A percentile compares a stretch with the other conserved stretches of the same genome.
Conservation (phyloP, 2,888 invertebrate genomes). For the Drosophila putrida region DNA sequence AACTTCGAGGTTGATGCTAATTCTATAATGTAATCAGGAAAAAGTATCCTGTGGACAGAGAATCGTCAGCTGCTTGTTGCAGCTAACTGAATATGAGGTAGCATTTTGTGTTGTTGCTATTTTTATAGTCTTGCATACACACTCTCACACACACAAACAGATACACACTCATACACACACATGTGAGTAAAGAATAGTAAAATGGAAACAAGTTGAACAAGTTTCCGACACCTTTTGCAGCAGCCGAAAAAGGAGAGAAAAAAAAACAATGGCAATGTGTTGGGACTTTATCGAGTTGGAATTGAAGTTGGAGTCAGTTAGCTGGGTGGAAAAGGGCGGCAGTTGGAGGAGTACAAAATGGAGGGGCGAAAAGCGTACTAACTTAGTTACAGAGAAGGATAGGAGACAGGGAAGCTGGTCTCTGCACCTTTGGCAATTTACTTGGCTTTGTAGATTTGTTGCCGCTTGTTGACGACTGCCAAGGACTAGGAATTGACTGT, state of each 20-base stretch:
- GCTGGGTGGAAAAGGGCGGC: not conserved
- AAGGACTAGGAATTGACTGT: conserved; percentile 39
- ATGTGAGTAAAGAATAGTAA: conserved; percentile 60
- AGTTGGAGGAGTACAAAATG: not conserved
- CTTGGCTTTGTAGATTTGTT: conserved; percentile 58
- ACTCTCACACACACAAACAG: not conserved
- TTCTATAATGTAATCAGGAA: conserved; percentile 16
- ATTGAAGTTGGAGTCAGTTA: conserved; percentile 13
- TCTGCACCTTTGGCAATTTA: conserved; percentile 50
- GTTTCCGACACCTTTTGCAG: conserved; percentile 76
- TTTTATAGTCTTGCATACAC: conserved; percentile 40
- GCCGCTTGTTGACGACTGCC: conserved; percentile 57
- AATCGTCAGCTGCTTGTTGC: conserved; percentile 19
- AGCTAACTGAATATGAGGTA: conserved; percentile 47
- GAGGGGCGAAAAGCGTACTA: conserved; percentile 32
- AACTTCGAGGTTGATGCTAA: not conserved
- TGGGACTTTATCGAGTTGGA: conserved; percentile 42
- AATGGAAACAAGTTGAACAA: conserved; percentile 81
- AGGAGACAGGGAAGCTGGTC: conserved; percentile 1
- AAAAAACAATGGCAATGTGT: conserved; percentile 65
- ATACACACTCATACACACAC: conserved; percentile 1
- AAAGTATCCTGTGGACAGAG: conserved; percentile 43
- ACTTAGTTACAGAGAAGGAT: conserved; percentile 52
- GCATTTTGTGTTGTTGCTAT: conserved; percentile 50
- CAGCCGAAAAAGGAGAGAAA: conserved; percentile 15